Conservation (phyloP, 2,113 vertebrate genomes). For the Lathamus discolor region DNA sequence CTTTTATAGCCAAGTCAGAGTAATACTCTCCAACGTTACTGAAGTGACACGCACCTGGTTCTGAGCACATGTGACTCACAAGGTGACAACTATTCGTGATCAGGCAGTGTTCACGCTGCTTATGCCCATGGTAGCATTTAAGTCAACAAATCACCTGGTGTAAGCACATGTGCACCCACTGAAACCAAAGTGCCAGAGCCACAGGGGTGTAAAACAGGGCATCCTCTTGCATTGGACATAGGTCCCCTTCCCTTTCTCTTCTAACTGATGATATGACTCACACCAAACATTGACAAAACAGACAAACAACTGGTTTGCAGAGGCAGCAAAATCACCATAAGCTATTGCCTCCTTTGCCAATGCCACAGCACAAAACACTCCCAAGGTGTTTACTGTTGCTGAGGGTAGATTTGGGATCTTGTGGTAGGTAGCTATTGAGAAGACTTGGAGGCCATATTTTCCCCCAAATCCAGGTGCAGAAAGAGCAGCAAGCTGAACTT, state of each 20-base stretch:
- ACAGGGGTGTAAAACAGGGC: not conserved
- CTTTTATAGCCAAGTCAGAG: slow-evolving; percentile 27
- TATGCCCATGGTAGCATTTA: not conserved
- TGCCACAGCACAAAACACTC: not conserved
- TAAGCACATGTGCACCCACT: not conserved
- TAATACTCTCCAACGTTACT: not conserved
- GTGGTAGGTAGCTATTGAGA: not conserved
- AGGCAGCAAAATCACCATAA: not conserved
- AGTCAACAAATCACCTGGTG: not conserved
- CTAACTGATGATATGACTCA: not conserved
- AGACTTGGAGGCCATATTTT: not conserved
- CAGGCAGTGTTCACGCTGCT: not conserved
- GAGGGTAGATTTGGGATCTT: not conserved
- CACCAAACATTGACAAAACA: not conserved
- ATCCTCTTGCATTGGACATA: not conserved
- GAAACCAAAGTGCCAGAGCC: not conserved
- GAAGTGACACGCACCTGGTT: slow-evolving; percentile 12
- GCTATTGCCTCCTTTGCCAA: not conserved
- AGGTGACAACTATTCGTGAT: slow-evolving; percentile 16
- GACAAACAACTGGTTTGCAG: not conserved
- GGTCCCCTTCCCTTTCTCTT: too few relatives aligned
- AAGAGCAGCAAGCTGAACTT: not conserved
- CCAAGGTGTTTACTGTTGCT: not conserved
- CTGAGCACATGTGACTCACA: slow-evolving; percentile 18
- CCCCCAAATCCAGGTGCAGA: not conserved